phyloP scores from a whole-genome alignment of 1,140 invertebrate species.

The Meteorus sp. region DNA sequence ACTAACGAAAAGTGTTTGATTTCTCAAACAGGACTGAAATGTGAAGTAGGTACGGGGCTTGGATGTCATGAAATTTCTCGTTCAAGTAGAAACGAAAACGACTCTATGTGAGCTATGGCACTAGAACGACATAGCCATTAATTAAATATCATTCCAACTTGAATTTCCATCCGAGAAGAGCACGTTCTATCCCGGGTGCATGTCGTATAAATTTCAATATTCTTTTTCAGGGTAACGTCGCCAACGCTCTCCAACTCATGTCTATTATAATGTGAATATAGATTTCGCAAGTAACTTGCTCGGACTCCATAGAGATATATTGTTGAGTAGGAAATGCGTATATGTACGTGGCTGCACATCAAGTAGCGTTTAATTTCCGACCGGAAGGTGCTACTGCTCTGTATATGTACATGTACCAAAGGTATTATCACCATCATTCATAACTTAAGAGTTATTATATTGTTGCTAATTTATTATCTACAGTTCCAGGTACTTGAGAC shows the following conservation, averaged over 20 bases:
- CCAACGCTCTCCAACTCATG: too few species aligned
- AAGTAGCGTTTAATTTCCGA: slow-evolving; percentile 40
- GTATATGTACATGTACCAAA: not conserved
- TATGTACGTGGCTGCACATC: slow-evolving; percentile 16
- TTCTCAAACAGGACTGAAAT: too few species aligned
- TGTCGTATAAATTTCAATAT: slow-evolving; percentile 2
- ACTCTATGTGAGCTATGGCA: not conserved
- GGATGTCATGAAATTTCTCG: not conserved
- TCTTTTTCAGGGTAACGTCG: not conserved
- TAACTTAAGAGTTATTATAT: not conserved
- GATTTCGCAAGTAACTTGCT: too few species aligned
- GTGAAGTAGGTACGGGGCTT: too few species aligned
- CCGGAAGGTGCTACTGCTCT: not conserved
- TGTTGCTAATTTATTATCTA: too few species aligned
- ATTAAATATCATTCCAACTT: slow-evolving; percentile 2
- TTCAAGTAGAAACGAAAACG: not conserved
- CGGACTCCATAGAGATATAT: not conserved
- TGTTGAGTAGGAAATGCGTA: not conserved
- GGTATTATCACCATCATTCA: not conserved
- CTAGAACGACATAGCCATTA: not conserved
- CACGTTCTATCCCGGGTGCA: not conserved
- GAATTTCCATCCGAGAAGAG: not conserved
- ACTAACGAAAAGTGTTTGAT: too few species aligned
- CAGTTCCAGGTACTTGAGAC: too few species aligned
- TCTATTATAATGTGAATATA: too few species aligned